Base-by-base conservation (phyloP, 2,888 invertebrate genomes). In the Papilio protenor region DNA sequence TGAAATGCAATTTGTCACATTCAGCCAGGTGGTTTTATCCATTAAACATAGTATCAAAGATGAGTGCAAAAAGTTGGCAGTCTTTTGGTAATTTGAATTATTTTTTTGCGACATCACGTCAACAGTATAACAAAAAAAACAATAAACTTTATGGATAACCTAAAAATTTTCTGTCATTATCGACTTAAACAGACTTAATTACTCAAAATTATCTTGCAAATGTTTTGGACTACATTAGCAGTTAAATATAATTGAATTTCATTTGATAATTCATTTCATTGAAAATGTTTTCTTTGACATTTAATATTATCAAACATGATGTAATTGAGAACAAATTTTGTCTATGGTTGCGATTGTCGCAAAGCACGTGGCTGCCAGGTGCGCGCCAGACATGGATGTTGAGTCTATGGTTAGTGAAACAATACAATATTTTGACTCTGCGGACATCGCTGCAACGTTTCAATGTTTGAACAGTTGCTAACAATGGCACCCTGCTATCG, bases 1-100 rank as follows among this genome's bases (percentile, higher is more conserved):
- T 79, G 77, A 84, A 85, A 88, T 92, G 92, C 92, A 92, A 94
- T 94, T 90, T 93, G 88, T 94, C 92, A 87, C 83, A 83, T 84
- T 83, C 82, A 87, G 89, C 94, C 94, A 94, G 94, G 92, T 94
- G 94, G 89, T 90, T 87, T 84, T 87, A 93, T 94, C 84, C 91
- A 94, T 94, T 87, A 94, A 83, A 90, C 93, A 94, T 94, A 79
- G 87, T 84, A 87, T 90, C 84, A 82, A 83, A 85, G 83, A 89
- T 87, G 83, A 84, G 85, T 81, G 82, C 84, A 86, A 87, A 86
- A 87, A 85, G 82, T 79, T 81, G 80, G 80, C 82, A 80, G 80
- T 81, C 82, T 83, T 83, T 87, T 88, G 84, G 81, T 83, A 86
- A 86, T 78, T 84, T 81, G 83, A 82, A 81, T 80, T 27, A 81